A percentile compares a stretch with the other conserved stretches of the same genome.
Evolutionary conservation across 2,113 vertebrate genomes (phyloP).

Genomic region (Muntiacus reevesi): DNA sequence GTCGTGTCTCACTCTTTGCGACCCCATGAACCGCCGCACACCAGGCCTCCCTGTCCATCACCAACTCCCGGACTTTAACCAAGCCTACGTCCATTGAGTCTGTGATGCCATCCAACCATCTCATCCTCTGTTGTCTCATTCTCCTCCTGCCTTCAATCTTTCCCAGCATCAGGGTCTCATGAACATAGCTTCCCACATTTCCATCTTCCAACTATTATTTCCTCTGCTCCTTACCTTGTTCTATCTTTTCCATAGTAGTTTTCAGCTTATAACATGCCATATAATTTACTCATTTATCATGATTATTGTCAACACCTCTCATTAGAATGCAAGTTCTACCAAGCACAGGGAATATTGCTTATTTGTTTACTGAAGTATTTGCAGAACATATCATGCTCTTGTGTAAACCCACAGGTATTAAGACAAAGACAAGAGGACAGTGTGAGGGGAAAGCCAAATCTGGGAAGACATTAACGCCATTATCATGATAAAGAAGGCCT

Average conservation of each 20-base stretch:
- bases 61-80: accelerated
- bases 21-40: accelerated
- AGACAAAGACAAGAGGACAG: neutral
- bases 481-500: neutral
- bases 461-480: neutral
- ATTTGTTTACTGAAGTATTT: neutral
- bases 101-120: neutral
- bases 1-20: accelerated
- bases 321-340: neutral
- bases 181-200: neutral
- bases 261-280: neutral
- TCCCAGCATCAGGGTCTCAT: neutral
- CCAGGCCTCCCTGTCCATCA: neutral
- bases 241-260: neutral
- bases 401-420: neutral
- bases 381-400: neutral
- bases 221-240: neutral
- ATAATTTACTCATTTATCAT: neutral
- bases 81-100: neutral
- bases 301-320: neutral
- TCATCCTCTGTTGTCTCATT: neutral
- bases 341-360: neutral
- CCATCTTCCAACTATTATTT: neutral
- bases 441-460: neutral
- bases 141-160: neutral